Base-by-base conservation (phyloP, 2,797 vertebrate species). In the Odontamblyopus rebecca region DNA sequence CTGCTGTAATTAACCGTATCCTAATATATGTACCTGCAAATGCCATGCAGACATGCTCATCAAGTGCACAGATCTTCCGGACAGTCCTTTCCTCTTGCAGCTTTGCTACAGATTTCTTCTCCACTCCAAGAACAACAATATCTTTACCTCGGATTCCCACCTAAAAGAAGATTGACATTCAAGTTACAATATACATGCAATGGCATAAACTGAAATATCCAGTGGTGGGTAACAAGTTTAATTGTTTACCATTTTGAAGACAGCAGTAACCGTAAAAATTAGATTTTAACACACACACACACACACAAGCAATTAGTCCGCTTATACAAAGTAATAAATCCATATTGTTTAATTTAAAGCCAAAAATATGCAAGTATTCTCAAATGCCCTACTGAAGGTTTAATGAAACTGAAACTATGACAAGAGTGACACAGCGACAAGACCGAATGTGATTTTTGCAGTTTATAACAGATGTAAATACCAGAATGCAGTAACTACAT, bases 11-110 rank as follows among this genome's bases (percentile, higher is more conserved):
- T 15, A 29, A 16, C 18, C n/a, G 2, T 51, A 32, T 68, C 4
- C 16, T 68, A n/a, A 64, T 12, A 27, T 16, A 35, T 1, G 44
- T 90, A 96, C 92, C 94, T 93, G 92, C 93, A 93, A 96, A 96
- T 32, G 93, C 93, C 94, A 96, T 95, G 88, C 93, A 96, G 80
- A 95, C 94, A 1, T 95, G 94, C 76, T 96, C 95, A 75, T 94
- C 94, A 26, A 95, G 88, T 13, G 92, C 94, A 79, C 93, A 95
- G 2, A 93, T 95, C 86, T 95, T 97, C 53, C 93, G 94, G 60
- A 95, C 93, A 19, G 94, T 96, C 82, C 95, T 93, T 86, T 96
- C 93, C 63, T 96, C 94, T 77, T 95, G 95, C 85, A 95, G 79
- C 77, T 95, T 96, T 15, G 93, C 94, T 50, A 94, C 91, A 7